These are phyloP conservation scores for Lophura nycthemera DNA, from an alignment of 2,113 vertebrate genomes.

Conservation along the genomic window DNA sequence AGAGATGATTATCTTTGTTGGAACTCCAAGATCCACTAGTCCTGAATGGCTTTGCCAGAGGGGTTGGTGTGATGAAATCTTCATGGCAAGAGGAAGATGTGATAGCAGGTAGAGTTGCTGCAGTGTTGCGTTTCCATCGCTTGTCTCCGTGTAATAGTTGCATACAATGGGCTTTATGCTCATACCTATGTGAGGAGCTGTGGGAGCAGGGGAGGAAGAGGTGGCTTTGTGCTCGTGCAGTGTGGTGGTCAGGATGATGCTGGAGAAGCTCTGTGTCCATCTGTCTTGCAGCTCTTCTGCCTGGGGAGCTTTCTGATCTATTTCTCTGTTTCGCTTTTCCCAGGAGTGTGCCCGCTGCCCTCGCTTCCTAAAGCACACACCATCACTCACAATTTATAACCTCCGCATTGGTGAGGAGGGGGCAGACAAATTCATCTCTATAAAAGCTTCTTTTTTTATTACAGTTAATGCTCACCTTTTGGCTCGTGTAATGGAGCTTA, in stretches of 20 bases:
- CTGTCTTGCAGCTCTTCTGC: not conserved
- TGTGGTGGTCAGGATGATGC: not conserved
- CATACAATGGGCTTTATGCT: not conserved
- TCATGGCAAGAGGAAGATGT: accelerated
- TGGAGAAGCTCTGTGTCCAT: not conserved
- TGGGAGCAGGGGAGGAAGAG: not conserved
- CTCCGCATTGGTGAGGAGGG: not conserved
- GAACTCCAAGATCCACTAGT: not conserved
- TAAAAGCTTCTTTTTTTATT: constrained; percentile 48
- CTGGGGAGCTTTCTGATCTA: not conserved
- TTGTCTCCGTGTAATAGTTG: not conserved
- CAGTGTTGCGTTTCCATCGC: not conserved
- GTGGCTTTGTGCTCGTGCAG: not conserved
- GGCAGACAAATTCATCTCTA: constrained; percentile 46
- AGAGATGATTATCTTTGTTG: not conserved
- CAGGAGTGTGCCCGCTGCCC: accelerated
- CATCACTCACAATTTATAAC: constrained; percentile 48
- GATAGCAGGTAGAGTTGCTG: not conserved
- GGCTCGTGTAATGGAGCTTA: constrained; percentile 52
- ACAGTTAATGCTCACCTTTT: not conserved
- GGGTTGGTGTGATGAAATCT: not conserved
- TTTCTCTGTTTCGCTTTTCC: not conserved
- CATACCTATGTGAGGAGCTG: not conserved
- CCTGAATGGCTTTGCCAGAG: not conserved
- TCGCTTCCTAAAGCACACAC: not conserved